These are phyloP conservation scores for Trachelus stipa DNA, from an alignment of 2,888 invertebrate species.

Conservation along the genomic window DNA sequence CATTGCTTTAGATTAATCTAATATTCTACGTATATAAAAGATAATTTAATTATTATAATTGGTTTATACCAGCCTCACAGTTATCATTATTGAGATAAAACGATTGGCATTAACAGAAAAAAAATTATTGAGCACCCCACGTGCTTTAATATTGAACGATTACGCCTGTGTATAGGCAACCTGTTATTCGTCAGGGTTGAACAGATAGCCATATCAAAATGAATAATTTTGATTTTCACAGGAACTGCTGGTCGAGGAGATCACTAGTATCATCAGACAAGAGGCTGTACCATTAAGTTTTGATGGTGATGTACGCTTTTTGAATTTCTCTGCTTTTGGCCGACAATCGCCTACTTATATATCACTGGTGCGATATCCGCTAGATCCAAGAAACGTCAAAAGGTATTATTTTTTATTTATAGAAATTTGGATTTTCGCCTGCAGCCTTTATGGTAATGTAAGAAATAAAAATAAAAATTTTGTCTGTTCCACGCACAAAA, in stretches of 20 bases:
- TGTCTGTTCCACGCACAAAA: not conserved
- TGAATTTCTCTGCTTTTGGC: constrained; percentile 72
- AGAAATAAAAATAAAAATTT: not conserved
- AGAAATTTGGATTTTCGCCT: not conserved
- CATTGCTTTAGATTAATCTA: not conserved
- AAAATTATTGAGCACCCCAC: not conserved
- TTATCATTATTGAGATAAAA: not conserved
- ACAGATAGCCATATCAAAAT: constrained; percentile 7
- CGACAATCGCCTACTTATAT: constrained; percentile 72
- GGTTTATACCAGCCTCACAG: not conserved
- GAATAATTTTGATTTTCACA: constrained; percentile 45
- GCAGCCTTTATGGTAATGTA: not conserved
- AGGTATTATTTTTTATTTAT: not conserved
- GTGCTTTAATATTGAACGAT: not conserved
- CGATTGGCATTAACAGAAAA: not conserved
- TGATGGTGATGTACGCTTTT: constrained; percentile 72
- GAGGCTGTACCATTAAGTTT: constrained; percentile 73
- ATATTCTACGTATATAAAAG: not conserved
- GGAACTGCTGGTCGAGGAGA: constrained; percentile 69
- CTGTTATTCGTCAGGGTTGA: not conserved
- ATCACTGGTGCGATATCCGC: constrained; percentile 73
- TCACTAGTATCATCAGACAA: constrained; percentile 67
- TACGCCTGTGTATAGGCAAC: not conserved
- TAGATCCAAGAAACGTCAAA: constrained; percentile 62
- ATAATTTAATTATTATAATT: not conserved